Percentiles rank a stretch among this genome's conserved stretches.
Evolutionary conservation across 92 coral and sea anemone genomes (phyloP).

Genomic region (Micromussa lordhowensis): DNA sequence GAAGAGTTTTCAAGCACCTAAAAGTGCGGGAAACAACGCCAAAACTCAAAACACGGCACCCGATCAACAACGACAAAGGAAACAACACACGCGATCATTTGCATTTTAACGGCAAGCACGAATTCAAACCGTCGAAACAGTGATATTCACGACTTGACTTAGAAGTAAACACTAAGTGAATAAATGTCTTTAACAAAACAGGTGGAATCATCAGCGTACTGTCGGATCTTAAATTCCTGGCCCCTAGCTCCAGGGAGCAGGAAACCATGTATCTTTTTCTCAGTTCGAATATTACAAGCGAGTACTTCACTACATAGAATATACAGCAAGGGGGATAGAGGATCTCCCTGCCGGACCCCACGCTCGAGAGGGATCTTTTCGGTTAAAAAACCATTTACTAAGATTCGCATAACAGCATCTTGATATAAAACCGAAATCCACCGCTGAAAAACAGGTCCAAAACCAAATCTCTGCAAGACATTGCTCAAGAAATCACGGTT

Average conservation of each 20-base stretch:
- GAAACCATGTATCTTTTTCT: not conserved
- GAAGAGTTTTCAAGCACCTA: too few relatives aligned
- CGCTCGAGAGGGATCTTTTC: conserved; percentile 11
- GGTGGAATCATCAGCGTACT: conserved; percentile 48
- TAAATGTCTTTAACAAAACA: not conserved
- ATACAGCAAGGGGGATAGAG: conserved; percentile 57
- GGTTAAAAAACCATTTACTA: conserved; percentile 47
- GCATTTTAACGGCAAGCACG: too few relatives aligned
- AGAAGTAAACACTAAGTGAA: not conserved
- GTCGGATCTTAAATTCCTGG: not conserved
- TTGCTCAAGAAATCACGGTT: conserved; percentile 44
- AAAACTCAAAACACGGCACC: too few relatives aligned
- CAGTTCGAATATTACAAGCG: conserved; percentile 17
- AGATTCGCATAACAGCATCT: not conserved
- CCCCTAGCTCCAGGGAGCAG: conserved; percentile 3
- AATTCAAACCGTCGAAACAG: too few relatives aligned
- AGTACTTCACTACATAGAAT: conserved; percentile 50
- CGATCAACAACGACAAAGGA: too few relatives aligned
- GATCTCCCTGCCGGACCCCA: conserved; percentile 54
- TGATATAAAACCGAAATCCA: conserved; percentile 60
- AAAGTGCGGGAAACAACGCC: too few relatives aligned
- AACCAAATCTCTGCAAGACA: conserved; percentile 35
- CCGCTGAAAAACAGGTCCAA: conserved; percentile 40
- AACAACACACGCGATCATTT: too few relatives aligned
- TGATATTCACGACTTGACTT: too few relatives aligned